Evolutionary conservation across 64 coral and sea anemone species (phyloP).

Genomic region (Montipora sp.): DNA sequence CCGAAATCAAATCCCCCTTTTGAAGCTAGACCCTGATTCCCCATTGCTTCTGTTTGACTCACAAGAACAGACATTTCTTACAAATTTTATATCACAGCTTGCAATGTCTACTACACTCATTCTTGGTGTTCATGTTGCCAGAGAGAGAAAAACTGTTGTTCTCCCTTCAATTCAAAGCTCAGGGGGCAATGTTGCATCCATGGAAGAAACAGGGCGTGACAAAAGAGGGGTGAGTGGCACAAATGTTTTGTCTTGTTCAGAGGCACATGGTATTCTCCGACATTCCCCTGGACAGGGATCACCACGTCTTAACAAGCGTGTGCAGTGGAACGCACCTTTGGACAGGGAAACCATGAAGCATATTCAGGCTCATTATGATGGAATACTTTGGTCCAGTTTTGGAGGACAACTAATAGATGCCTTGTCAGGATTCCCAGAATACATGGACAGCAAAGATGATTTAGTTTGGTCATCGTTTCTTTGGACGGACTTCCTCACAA

Average conservation of each 20-base stretch:
- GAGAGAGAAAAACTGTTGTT: slow-evolving; percentile 45
- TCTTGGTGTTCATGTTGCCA: not conserved
- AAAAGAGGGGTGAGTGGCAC: not conserved
- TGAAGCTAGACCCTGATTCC: slow-evolving; percentile 64
- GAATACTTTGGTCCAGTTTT: slow-evolving; percentile 52
- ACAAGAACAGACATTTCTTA: slow-evolving; percentile 73
- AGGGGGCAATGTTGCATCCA: not conserved
- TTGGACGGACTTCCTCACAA: slow-evolving; percentile 37
- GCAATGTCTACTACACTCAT: slow-evolving; percentile 81
- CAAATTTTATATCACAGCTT: slow-evolving; percentile 73
- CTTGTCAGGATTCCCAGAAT: slow-evolving; percentile 15
- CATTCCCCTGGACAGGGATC: slow-evolving; percentile 39
- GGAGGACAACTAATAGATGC: slow-evolving; percentile 15
- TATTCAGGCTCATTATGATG: slow-evolving; percentile 23
- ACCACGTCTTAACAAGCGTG: slow-evolving; percentile 63
- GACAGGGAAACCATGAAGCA: slow-evolving; percentile 50
- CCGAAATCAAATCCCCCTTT: slow-evolving; percentile 46
- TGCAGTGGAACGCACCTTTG: slow-evolving; percentile 63
- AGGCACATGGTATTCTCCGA: slow-evolving; percentile 67
- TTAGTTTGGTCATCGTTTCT: slow-evolving; percentile 26
- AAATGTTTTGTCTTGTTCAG: not conserved
- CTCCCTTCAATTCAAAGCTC: slow-evolving; percentile 43
- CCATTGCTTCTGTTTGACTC: slow-evolving; percentile 70
- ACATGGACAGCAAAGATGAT: not conserved
- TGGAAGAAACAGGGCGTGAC: not conserved